Percentiles rank a stretch among this genome's conserved stretches.
phyloP scores from a whole-genome alignment of 64 coral and sea anemone species.

The Pocillopora damicornis region DNA sequence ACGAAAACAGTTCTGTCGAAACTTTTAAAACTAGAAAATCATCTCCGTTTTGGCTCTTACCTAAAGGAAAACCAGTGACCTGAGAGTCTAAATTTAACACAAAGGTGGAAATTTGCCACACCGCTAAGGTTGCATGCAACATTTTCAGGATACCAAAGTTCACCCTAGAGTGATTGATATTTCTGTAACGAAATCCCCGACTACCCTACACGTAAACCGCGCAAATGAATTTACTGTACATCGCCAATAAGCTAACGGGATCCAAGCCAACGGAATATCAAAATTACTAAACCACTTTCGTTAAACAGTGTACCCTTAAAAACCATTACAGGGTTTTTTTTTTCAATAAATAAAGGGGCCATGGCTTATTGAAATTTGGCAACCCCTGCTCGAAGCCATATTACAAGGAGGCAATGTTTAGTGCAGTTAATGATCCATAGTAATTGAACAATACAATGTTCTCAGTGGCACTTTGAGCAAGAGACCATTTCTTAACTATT shows the following conservation, averaged over 20 bases:
- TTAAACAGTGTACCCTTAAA: background rate
- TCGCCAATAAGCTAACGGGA: background rate
- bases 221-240: background rate
- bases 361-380: constrained; percentile 1
- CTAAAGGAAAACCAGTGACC: background rate
- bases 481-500: background rate
- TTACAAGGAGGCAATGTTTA: background rate
- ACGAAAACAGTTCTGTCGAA: background rate
- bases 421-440: background rate
- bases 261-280: background rate
- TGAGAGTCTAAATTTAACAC: constrained; percentile 16
- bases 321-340: background rate
- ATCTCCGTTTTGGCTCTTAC: background rate
- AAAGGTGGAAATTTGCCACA: constrained; percentile 44
- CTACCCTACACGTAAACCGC: background rate
- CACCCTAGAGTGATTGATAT: background rate
- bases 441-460: background rate
- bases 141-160: constrained; percentile 22
- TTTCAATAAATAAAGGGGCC: background rate
- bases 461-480: background rate
- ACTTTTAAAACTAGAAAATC: background rate
- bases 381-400: too few relatives aligned
- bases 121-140: background rate
- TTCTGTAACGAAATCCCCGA: constrained; percentile 36
- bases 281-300: background rate